Base-by-base conservation (phyloP, 2,797 vertebrate genomes). In the Lepidocolaptes lacrymiger region DNA sequence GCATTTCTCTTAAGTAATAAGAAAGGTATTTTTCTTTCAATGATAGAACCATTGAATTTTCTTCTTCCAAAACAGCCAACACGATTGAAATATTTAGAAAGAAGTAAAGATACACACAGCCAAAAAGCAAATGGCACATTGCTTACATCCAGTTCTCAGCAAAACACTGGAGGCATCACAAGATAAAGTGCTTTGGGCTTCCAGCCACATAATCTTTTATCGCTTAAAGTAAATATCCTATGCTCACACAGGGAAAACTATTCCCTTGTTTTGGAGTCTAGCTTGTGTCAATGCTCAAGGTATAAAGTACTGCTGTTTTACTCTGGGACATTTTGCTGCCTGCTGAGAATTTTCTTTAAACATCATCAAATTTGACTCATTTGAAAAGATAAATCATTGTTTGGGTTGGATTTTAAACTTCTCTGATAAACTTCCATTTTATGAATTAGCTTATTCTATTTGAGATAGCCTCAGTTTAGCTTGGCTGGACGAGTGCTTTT, bases 151-250 rank as follows among this genome's bases (percentile, higher is more conserved):
- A 94, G 92, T 63, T 75, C 93, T 79, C 93, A 58, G 81, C 24
- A 72, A 95, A 95, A 72, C 90, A 93, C 85, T 89, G 95, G 88
- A 93, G 73, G 90, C 88, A 88, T 89, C 3, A 0, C 92, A 92
- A 89, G 94, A 93, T 96, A 95, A 96, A 97, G 93, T 95, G 96
- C 93, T 96, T 96, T 71, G 94, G 96, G 95, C 95, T 95, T 95
- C 85, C 89, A 95, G 93, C 91, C 85, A 85, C 85, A 87, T 85
- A 73, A 93, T 95, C 92, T 95, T 96, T 95, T 94, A 94, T 96
- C 88, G 0, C 88, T 90, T 80, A 88, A 91, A 96, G 93, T 91
- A 95, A 97, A 96, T 92, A 95, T 95, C 91, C 85, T 91, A 81
- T 2, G 32, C 76, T 88, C 76, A 61, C 88, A 90, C 44, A 32